Evolutionary conservation across 1,140 invertebrate species (phyloP).

Genomic region (Drosophila yakuba): DNA sequence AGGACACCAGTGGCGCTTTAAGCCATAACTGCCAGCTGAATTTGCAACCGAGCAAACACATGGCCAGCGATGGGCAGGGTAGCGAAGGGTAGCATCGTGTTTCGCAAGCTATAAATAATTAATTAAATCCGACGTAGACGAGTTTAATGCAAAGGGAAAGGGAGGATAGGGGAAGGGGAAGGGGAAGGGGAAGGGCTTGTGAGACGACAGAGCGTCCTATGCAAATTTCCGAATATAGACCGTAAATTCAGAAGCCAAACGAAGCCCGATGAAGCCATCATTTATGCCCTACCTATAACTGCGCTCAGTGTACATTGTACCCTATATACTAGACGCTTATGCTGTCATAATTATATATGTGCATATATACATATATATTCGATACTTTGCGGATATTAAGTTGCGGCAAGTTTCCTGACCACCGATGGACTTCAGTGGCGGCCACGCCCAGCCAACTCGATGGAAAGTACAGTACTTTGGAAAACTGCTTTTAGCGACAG

Average conservation of each 20-base stretch:
- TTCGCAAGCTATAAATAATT: conserved; percentile 80
- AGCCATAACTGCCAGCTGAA: conserved; percentile 25
- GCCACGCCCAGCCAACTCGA: conserved; percentile 59
- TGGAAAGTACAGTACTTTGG: conserved; percentile 42
- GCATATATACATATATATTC: not conserved
- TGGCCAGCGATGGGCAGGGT: conserved; percentile 8
- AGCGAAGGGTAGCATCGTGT: conserved; percentile 48
- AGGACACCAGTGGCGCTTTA: conserved; percentile 17
- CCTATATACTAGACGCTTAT: not conserved
- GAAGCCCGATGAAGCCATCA: conserved; percentile 70
- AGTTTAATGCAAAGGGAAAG: not conserved
- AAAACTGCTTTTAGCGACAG: conserved; percentile 68
- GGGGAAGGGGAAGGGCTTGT: not conserved
- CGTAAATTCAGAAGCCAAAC: conserved; percentile 64
- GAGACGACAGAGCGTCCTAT: conserved; percentile 50
- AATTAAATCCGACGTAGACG: conserved; percentile 74
- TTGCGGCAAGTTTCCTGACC: conserved; percentile 70
- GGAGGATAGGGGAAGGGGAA: too few species aligned
- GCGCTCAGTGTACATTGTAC: conserved; percentile 4
- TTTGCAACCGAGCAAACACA: conserved; percentile 70
- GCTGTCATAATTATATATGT: conserved; percentile 11
- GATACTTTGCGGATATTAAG: conserved; percentile 19
- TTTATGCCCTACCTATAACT: conserved; percentile 30
- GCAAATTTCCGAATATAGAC: conserved; percentile 80
- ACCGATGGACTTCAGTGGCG: conserved; percentile 21